Evolutionary conservation across 1,140 invertebrate species (phyloP).

Genomic region (Calosoma granatense): DNA sequence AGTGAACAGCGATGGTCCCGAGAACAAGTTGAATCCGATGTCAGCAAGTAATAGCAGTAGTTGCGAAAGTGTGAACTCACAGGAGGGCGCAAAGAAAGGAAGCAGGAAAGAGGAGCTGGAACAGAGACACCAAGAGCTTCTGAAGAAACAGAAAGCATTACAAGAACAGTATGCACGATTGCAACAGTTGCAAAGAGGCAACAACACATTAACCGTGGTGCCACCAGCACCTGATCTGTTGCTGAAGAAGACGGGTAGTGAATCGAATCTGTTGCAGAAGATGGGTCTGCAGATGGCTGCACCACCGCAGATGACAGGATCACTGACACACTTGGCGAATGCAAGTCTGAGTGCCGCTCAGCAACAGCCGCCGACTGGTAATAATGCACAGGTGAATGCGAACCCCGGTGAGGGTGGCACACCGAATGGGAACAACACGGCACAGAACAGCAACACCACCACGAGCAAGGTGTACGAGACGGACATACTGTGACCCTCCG

Average conservation of each 20-base stretch:
- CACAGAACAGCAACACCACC: slow-evolving; percentile 29
- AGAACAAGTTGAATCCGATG: slow-evolving; percentile 22
- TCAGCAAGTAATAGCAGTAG: slow-evolving; percentile 53
- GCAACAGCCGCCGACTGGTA: slow-evolving; percentile 13
- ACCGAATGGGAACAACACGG: slow-evolving; percentile 28
- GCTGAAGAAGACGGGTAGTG: slow-evolving; percentile 81
- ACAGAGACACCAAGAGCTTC: slow-evolving; percentile 72
- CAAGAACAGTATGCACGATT: slow-evolving; percentile 82
- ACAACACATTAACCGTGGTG: slow-evolving; percentile 45
- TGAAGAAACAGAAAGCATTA: slow-evolving; percentile 74
- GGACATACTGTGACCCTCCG: slow-evolving; percentile 66
- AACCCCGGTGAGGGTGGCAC: slow-evolving; percentile 23
- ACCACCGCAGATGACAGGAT: slow-evolving; percentile 46
- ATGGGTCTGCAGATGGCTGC: slow-evolving; percentile 61
- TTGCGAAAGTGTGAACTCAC: slow-evolving; percentile 68
- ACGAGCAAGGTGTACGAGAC: slow-evolving; percentile 78
- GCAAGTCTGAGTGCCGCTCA: slow-evolving; percentile 24
- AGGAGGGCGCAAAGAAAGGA: slow-evolving; percentile 47
- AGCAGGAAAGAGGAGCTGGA: slow-evolving; percentile 65
- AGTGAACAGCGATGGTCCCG: slow-evolving; percentile 22
- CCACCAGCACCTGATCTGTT: slow-evolving; percentile 50
- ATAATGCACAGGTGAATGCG: slow-evolving; percentile 16
- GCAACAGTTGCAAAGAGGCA: slow-evolving; percentile 71
- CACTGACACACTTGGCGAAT: slow-evolving; percentile 47
- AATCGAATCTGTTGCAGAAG: slow-evolving; percentile 77